Base-by-base conservation (phyloP, 1,140 invertebrate genomes). In the Sycophila sp. region DNA sequence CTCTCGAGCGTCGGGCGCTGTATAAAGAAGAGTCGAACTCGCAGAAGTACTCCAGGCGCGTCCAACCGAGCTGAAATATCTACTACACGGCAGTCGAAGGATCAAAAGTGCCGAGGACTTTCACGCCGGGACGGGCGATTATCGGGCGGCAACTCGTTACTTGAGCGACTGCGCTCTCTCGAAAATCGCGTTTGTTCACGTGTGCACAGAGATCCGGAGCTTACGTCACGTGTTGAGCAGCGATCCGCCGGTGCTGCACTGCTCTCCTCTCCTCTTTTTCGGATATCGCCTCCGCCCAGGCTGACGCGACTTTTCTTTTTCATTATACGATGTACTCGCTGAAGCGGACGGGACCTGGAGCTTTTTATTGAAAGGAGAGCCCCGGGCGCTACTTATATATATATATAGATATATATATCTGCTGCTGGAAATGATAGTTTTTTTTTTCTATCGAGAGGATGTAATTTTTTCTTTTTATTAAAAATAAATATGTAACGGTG, bases 31-130 rank as follows among this genome's bases (percentile, higher is more conserved):
- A 38, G 15, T 40, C 38, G 38, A 40, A 15, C 11, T 5, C 11
- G 38, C 11, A 40, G 10, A 40, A 1, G 3, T n/a, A 15, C 13
- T n/a, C 1, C 2, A 17, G 28, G 2, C n/a, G 30, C 45, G 10
- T n/a, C n/a, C n/a, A n/a, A n/a, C n/a, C 55, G 55, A 69, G 53
- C 58, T 62, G 36, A 69, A 62, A 69, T 69, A 69, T 69, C 38
- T 59, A 62, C 42, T 40, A 62, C 36, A 15, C 17, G 4, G 19
- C 55, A 36, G 30, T 7, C 32, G 38, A 5, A 15, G 38, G 38
- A 56, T 63, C 49, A 70, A 64, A 70, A n/a, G 59, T 56, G 59
- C 38, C 45, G 55, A n/a, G 30, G 60, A 56, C 38, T 64, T 70
- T 70, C 28, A 70, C 58, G 49, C 26, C 45, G 45, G 26, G 49